phyloP scores from a whole-genome alignment of 2,888 invertebrate genomes.

The Scaptomyza polygonia region DNA sequence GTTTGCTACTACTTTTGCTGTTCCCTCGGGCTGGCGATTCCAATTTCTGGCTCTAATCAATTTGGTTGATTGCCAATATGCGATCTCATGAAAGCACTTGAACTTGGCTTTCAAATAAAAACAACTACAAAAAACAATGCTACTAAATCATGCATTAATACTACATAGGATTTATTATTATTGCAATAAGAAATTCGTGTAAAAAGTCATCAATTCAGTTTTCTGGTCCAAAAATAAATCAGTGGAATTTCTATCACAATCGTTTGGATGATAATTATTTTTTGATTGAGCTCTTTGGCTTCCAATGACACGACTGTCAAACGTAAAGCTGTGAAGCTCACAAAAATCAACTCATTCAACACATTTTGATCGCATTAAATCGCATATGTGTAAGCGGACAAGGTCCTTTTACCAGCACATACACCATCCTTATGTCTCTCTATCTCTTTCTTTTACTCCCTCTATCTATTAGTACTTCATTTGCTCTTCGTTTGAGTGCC shows the following conservation, averaged over 20 bases:
- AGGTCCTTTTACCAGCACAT: conserved; percentile 3
- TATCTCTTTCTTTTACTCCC: not conserved
- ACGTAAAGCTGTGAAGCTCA: too few species aligned
- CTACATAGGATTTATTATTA: too few species aligned
- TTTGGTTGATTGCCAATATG: conserved; percentile 72
- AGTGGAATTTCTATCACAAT: not conserved
- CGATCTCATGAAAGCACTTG: conserved; percentile 13
- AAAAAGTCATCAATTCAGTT: too few species aligned
- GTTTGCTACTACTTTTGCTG: conserved; percentile 16
- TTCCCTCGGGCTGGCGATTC: conserved; percentile 9
- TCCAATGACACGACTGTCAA: conserved; percentile 11
- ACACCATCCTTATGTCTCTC: not conserved
- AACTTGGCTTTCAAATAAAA: not conserved
- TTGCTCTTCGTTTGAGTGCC: conserved; percentile 1
- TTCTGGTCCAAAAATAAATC: too few species aligned
- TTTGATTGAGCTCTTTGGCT: conserved; percentile 28
- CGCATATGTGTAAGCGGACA: conserved; percentile 35
- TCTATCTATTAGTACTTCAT: conserved; percentile 8
- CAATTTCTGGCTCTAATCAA: conserved; percentile 63
- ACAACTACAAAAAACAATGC: not conserved
- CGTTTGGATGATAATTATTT: conserved; percentile 15
- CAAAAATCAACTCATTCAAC: conserved; percentile 51
- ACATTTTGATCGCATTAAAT: conserved; percentile 61
- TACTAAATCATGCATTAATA: too few species aligned
- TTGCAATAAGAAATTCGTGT: too few species aligned